Conservation (phyloP, 2,888 invertebrate species). For the Chelonus formosanus region DNA sequence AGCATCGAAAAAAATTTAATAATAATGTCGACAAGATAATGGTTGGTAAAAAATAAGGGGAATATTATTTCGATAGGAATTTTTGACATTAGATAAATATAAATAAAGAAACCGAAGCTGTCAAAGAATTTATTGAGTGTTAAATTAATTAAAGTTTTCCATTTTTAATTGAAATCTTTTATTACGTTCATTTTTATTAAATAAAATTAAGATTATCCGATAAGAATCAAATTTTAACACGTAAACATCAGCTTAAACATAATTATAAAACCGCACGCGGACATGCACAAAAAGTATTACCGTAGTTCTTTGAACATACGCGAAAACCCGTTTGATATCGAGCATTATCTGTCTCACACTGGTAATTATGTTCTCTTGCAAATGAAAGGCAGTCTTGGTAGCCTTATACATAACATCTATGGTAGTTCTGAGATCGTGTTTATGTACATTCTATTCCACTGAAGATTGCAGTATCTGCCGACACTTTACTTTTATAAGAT, state of each 20-base stretch:
- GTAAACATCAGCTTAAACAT: conserved; percentile 12
- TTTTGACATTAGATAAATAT: too few species aligned
- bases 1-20: too few species aligned
- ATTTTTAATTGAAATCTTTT: too few species aligned
- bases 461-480: conserved; percentile 24
- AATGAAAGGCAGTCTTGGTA: conserved; percentile 35
- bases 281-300: conserved; percentile 19
- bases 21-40: too few species aligned
- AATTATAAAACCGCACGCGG: neutral
- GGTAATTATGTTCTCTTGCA: conserved; percentile 42
- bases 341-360: conserved; percentile 43
- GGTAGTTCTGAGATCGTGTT: conserved; percentile 29
- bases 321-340: conserved; percentile 44
- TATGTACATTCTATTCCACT: conserved; percentile 26
- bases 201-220: too few species aligned
- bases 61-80: too few species aligned
- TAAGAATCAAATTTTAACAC: conserved; percentile 1
- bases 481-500: conserved; percentile 26
- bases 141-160: too few species aligned
- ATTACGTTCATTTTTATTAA: too few species aligned
- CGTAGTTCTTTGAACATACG: conserved; percentile 38
- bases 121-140: too few species aligned
- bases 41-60: too few species aligned
- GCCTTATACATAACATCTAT: conserved; percentile 21
- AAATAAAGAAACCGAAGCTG: too few species aligned